Evolutionary conservation across 2,797 vertebrate genomes (phyloP), one percentile per base, ranked within the genome.

Genomic region (Synanceia verrucosa): DNA sequence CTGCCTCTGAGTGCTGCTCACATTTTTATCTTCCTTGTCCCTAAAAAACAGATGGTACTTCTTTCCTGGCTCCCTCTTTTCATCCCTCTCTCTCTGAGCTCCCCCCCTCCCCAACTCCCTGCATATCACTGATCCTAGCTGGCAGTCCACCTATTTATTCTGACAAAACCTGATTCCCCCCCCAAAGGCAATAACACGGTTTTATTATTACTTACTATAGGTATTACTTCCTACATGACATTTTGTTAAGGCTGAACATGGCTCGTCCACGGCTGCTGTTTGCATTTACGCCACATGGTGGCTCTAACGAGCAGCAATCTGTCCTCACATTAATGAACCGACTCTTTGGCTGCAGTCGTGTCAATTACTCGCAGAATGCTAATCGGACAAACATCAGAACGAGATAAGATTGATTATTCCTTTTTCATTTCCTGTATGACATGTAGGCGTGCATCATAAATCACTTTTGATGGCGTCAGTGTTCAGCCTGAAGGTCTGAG

Each of bases 1-100:
- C 81, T 74, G 75, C 83, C 81, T 88, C 82, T 82, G 81, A 87
- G 77, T 56, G 37, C 76, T 68, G 74, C 80, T 78, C 86, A 78
- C 74, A 81, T 89, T 87, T 88, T 90, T 87, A 89, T 90, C 79
- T 88, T 85, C 74, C 73, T 71, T 63, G 61, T 90, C 74, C 76
- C 79, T 76, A 85, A 88, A 89, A 91, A 92, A 76, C 92, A 93
- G 92, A 93, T 93, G 91, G 91, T 85, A 78, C 83, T 86, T 89
- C 80, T 89, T 90, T 87, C 74, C 82, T 64, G 2, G 61, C 66
- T 83, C 73, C 77, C 59, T 88, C 88, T 90, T 89, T 90, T 91
- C 81, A 89, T 88, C 87, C 73, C 81, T 79, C 61, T 87, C 61
- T 87, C 76, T 83, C 80, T 73, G 70, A 68, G 63, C 81, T 19